Evolutionary conservation across 2,888 invertebrate species (phyloP), one percentile per base, ranked within the genome.

Genomic region (Macrosiphum euphorbiae): DNA sequence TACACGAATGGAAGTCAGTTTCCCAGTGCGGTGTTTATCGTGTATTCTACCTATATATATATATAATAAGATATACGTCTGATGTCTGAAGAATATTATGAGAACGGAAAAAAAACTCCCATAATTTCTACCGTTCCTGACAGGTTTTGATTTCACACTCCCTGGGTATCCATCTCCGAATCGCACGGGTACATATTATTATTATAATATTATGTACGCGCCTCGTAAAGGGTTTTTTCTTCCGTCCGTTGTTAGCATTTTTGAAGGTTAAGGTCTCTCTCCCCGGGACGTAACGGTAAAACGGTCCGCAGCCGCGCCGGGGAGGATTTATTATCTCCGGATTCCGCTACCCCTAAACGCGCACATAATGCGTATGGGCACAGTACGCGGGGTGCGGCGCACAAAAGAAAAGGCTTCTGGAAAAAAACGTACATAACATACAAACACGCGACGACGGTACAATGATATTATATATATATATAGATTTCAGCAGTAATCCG

Each of bases 331-430:
- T 90, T 90, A 90, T 93, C 93, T 93, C 28, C 28, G 20, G 20
- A 78, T 89, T 85, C 93, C 55, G 89, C 89, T 89, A 90, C 93
- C 93, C 89, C 28, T 78, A 78, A 78, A 35, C 78, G 78, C 78
- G 20, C 35, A 78, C 78, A 78, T 78, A 78, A 78, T 78, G 20
- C 41, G 16, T 50, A 85, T 16, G 84, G 55, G 88, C 44, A 78
- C 8, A 35, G 78, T 35, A 78, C 78, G 35, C 35, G 78, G 78
- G 20, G 78, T 78, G 35, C 1, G 78, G 58, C 24, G 84, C 58
- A 90, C 89, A 90, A 90, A 90, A 61, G 94, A 94, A 93, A 90
- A 94, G 94, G 94, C 94, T 94, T 94, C 94, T 94, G 94, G 58
- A 94, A 90, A 88, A 47, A 94, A 90, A 94, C 61, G 58, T 58